Conservation (phyloP, 2,113 vertebrate species). For the Cnemophilus loriae region DNA sequence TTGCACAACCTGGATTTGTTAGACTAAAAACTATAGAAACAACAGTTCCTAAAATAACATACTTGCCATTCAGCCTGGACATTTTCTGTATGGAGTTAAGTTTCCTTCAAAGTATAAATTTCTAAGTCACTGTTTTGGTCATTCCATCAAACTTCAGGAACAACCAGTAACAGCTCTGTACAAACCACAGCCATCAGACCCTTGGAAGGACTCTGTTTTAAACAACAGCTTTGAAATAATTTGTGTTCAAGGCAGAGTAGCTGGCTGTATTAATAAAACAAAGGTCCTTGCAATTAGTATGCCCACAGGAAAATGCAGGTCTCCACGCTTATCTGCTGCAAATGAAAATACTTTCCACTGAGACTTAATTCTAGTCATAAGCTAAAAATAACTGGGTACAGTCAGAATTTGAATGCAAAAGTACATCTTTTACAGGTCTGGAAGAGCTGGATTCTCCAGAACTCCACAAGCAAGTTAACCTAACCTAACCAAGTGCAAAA, state of each 20-base stretch:
- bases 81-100: not conserved
- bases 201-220: not conserved
- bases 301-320: not conserved
- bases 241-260: not conserved
- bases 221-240: not conserved
- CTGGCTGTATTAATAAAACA: not conserved
- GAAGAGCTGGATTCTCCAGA: constrained; percentile 13
- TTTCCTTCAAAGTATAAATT: not conserved
- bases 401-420: not conserved
- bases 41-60: not conserved
- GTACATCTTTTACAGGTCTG: not conserved
- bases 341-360: not conserved
- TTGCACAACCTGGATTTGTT: not conserved
- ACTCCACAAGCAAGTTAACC: not conserved
- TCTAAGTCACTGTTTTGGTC: not conserved
- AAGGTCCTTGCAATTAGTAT: not conserved
- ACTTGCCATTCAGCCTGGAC: not conserved
- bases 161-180: not conserved
- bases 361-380: not conserved
- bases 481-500: not conserved
- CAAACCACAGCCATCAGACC: not conserved
- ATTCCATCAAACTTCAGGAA: not conserved
- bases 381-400: not conserved
- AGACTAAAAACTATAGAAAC: not conserved
- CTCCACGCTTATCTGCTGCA: not conserved